Conservation (phyloP, 2,888 invertebrate species). For the Aspidiotus destructor region DNA sequence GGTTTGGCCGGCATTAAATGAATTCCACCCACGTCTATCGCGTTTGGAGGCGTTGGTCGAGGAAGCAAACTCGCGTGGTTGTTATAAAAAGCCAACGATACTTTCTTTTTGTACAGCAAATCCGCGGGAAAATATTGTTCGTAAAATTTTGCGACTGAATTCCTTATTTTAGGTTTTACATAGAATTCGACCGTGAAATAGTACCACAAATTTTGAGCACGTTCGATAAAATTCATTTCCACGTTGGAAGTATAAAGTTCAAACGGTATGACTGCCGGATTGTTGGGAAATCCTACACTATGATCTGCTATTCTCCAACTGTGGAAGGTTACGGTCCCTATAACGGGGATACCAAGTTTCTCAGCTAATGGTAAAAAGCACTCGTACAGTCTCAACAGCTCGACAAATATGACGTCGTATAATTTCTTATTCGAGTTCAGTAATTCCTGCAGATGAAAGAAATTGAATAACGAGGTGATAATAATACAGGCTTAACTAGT, state of each 20-base stretch:
- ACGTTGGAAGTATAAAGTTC: background rate
- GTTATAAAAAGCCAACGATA: constrained; percentile 8
- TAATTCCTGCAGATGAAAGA: background rate
- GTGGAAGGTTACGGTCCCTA: background rate
- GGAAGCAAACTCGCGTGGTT: constrained; percentile 8
- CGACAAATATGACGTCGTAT: constrained; percentile 22
- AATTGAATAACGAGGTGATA: too few relatives aligned
- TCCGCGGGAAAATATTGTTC: background rate
- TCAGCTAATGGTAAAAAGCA: constrained; percentile 20
- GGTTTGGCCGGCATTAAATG: constrained; percentile 4
- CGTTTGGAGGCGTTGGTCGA: constrained; percentile 16
- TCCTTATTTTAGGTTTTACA: background rate
- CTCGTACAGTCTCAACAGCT: background rate
- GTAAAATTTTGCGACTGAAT: background rate
- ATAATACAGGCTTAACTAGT: too few relatives aligned
- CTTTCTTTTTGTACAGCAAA: background rate
- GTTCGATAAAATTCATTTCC: background rate
- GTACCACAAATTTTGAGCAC: background rate
- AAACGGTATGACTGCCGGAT: constrained; percentile 5
- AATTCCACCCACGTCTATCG: constrained; percentile 19
- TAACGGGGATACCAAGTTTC: constrained; percentile 21
- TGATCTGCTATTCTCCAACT: constrained; percentile 3
- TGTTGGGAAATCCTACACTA: constrained; percentile 6
- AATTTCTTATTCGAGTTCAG: constrained; percentile 12
- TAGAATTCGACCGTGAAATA: background rate